Evolutionary conservation across 30 jellyfish, hydroid and myxozoan species (phyloP).

Genomic region (Turritopsis rubra): DNA sequence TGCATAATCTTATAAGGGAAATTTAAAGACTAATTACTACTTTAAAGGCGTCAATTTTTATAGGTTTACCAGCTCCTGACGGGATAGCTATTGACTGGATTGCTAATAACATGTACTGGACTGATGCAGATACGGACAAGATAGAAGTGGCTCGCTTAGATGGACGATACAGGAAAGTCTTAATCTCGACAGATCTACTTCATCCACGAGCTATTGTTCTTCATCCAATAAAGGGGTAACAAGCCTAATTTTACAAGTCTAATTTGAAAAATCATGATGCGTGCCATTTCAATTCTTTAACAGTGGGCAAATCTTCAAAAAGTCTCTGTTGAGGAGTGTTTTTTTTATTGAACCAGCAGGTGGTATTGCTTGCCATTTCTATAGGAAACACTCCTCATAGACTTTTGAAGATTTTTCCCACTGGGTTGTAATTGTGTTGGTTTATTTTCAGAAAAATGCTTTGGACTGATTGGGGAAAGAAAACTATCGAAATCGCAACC

Average conservation of each 20-base stretch:
- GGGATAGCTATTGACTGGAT: conserved; percentile 90
- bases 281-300: not conserved
- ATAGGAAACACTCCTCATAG: too few species aligned
- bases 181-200: conserved; percentile 50
- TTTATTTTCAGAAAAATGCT: conserved; percentile 46
- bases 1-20: too few species aligned
- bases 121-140: conserved; percentile 69
- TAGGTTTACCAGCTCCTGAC: conserved; percentile 85
- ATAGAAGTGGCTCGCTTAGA: conserved; percentile 81
- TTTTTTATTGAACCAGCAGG: too few species aligned
- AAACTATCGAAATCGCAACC: conserved; percentile 59
- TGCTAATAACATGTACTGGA: conserved; percentile 78
- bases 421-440: not conserved
- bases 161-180: conserved; percentile 61
- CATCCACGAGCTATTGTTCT: conserved; percentile 91
- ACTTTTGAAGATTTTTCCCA: too few species aligned
- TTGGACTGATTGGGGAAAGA: conserved; percentile 99
- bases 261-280: not conserved
- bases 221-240: conserved; percentile 73
- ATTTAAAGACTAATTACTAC: too few species aligned
- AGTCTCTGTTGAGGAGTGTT: too few species aligned
- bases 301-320: too few species aligned
- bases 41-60: conserved; percentile 1
- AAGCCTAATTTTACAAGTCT: too few species aligned
- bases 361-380: too few species aligned